Conservation (phyloP, 2,113 vertebrate genomes). For the Engystomops pustulosus region DNA sequence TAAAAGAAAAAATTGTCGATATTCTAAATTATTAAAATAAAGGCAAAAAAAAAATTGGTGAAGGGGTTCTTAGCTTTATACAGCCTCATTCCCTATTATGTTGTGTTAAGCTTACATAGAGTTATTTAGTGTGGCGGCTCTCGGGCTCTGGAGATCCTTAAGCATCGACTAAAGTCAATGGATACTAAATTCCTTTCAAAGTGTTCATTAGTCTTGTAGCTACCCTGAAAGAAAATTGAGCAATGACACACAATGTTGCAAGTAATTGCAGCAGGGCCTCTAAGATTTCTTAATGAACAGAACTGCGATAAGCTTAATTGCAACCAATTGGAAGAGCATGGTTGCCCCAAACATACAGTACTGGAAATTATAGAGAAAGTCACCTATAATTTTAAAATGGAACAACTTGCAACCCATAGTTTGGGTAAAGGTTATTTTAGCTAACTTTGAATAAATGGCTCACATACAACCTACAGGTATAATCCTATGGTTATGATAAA, state of each 20-base stretch:
- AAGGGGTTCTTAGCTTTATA: background rate
- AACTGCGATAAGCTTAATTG: too few relatives aligned
- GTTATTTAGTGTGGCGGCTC: background rate
- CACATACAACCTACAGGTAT: too few relatives aligned
- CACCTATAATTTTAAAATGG: too few relatives aligned
- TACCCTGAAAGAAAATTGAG: background rate
- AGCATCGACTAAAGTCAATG: background rate
- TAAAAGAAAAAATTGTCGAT: background rate
- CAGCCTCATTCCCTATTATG: background rate
- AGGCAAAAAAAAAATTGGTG: background rate
- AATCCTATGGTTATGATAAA: too few relatives aligned
- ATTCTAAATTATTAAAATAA: conserved; percentile 14
- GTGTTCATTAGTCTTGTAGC: background rate
- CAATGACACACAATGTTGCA: background rate
- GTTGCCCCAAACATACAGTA: too few relatives aligned
- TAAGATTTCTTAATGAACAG: too few relatives aligned
- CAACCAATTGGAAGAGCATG: too few relatives aligned
- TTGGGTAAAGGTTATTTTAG: too few relatives aligned
- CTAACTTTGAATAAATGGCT: too few relatives aligned
- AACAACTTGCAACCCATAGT: too few relatives aligned
- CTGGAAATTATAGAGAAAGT: too few relatives aligned
- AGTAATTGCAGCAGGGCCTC: too few relatives aligned
- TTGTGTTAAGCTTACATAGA: background rate
- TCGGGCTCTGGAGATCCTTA: background rate
- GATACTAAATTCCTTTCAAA: background rate